These are phyloP conservation scores for Bruchidius siliquastri DNA, from an alignment of 2,888 invertebrate genomes.

Conservation along the genomic window DNA sequence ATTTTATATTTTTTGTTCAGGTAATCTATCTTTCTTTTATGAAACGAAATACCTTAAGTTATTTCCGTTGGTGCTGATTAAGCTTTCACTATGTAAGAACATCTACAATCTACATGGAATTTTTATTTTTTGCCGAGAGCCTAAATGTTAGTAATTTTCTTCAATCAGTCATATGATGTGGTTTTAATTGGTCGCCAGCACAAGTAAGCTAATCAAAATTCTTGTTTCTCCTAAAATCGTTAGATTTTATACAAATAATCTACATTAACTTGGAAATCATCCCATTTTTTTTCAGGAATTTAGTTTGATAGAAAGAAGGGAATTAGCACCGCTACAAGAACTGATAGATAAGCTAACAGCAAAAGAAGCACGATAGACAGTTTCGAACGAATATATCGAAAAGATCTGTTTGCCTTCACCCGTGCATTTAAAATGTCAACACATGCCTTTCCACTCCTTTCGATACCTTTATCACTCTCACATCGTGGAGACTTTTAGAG, in stretches of 20 bases:
- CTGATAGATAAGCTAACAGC: slow-evolving; percentile 93
- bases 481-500: not conserved
- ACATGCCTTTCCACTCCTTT: not conserved
- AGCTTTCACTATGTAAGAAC: too few relatives aligned
- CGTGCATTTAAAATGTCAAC: slow-evolving; percentile 9
- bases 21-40: too few relatives aligned
- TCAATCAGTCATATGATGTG: too few relatives aligned
- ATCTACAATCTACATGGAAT: too few relatives aligned
- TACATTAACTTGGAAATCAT: not conserved
- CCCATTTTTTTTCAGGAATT: slow-evolving; percentile 74
- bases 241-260: too few relatives aligned
- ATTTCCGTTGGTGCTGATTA: too few relatives aligned
- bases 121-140: too few relatives aligned
- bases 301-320: slow-evolving; percentile 91
- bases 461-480: not conserved
- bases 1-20: slow-evolving; percentile 62
- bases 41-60: too few relatives aligned
- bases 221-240: too few relatives aligned
- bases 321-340: slow-evolving; percentile 95
- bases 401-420: slow-evolving; percentile 5
- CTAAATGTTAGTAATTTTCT: too few relatives aligned
- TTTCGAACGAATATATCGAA: not conserved
- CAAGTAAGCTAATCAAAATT: too few relatives aligned
- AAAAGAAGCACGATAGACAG: slow-evolving; percentile 76
- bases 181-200: too few relatives aligned